Percentiles rank a stretch among this genome's conserved stretches.
phyloP scores from a whole-genome alignment of 92 coral and sea anemone species.

The Zoanthus sansibaricus region DNA sequence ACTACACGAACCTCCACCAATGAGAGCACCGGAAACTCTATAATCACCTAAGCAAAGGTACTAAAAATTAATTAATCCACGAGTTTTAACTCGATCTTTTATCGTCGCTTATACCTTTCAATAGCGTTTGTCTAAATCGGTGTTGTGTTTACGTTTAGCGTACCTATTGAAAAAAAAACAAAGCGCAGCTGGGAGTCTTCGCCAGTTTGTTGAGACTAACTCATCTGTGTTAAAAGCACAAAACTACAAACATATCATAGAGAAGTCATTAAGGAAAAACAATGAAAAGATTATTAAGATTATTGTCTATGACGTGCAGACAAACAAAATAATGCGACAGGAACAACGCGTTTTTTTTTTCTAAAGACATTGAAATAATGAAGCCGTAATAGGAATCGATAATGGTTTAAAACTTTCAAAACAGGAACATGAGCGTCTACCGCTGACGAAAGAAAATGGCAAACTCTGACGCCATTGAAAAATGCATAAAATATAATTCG shows the following conservation, averaged over 20 bases:
- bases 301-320: not conserved
- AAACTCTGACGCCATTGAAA: not conserved
- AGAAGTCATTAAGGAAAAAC: not conserved
- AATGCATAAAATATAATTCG: not conserved
- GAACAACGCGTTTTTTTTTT: not conserved
- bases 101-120: too few relatives aligned
- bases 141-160: too few relatives aligned
- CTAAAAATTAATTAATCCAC: too few relatives aligned
- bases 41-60: too few relatives aligned
- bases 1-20: too few relatives aligned
- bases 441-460: not conserved
- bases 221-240: not conserved
- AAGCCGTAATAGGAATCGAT: not conserved
- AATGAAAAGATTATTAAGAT: not conserved
- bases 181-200: too few relatives aligned
- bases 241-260: not conserved
- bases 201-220: not conserved
- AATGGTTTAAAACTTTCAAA: not conserved
- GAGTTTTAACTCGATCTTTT: too few relatives aligned
- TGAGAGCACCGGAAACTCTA: too few relatives aligned
- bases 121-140: too few relatives aligned
- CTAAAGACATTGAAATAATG: not conserved
- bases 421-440: not conserved
- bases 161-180: too few relatives aligned
- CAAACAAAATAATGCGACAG: conserved; percentile 2